phyloP scores from a whole-genome alignment of 2,888 invertebrate species.

The Thalpophila matura region DNA sequence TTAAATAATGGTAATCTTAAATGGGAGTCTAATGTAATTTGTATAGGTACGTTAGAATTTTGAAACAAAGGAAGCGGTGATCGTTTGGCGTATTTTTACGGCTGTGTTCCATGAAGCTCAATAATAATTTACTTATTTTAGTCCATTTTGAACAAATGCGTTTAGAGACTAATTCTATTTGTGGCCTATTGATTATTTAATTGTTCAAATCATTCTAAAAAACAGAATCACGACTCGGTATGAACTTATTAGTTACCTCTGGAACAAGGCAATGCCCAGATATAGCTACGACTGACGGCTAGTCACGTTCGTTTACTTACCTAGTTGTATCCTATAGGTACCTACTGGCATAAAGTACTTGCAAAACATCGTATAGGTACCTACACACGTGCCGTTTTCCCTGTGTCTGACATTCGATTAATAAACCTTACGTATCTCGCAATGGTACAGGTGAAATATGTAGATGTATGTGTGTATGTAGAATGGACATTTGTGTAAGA shows the following conservation, averaged over 20 bases:
- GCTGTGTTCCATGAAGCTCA: too few species aligned
- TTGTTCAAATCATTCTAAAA: too few species aligned
- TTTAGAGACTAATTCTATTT: too few species aligned
- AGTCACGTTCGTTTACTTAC: constrained; percentile 5
- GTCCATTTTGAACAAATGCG: constrained; percentile 13
- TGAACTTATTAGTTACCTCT: too few species aligned
- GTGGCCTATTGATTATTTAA: too few species aligned
- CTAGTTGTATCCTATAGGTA: constrained; percentile 14
- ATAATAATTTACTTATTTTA: too few species aligned
- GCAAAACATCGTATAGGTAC: background rate
- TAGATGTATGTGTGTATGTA: background rate
- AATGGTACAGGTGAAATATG: background rate
- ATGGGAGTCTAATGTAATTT: constrained; percentile 31
- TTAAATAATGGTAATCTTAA: constrained; percentile 39
- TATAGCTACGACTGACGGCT: background rate
- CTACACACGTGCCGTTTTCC: background rate
- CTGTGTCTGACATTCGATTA: constrained; percentile 23
- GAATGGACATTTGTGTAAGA: background rate
- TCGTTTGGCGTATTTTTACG: background rate
- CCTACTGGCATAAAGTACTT: background rate
- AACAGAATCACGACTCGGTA: too few species aligned
- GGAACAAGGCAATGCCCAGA: constrained; percentile 3
- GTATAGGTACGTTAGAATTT: constrained; percentile 28
- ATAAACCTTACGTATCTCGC: background rate
- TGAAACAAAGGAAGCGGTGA: constrained; percentile 27